Conservation (phyloP, 1,140 invertebrate species). For the Aphidius ervi region DNA sequence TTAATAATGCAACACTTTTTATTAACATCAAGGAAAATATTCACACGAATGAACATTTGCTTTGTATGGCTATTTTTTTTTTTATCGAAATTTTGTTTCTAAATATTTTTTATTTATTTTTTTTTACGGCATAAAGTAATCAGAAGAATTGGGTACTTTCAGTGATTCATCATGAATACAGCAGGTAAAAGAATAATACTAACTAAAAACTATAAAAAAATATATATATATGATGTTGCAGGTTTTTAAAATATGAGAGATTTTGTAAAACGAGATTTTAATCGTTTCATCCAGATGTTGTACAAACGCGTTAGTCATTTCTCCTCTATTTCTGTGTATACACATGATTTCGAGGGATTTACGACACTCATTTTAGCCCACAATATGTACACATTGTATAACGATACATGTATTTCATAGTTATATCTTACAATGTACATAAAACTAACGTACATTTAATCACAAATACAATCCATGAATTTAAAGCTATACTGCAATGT, state of each 20-base stretch:
- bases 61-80: no score
- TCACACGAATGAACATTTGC: no score
- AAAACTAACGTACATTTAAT: slow-evolving; percentile 15
- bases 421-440: slow-evolving; percentile 8
- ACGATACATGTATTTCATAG: background rate
- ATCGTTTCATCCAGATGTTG: slow-evolving; percentile 19
- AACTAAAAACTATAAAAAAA: slow-evolving; percentile 4
- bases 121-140: slow-evolving; percentile 17
- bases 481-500: no score
- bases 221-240: slow-evolving; percentile 15
- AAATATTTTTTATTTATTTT: background rate
- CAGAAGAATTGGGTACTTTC: slow-evolving; percentile 4
- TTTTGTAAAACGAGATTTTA: slow-evolving; percentile 20
- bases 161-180: slow-evolving; percentile 12
- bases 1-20: no score
- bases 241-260: slow-evolving; percentile 14
- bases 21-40: no score
- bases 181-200: background rate
- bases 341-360: slow-evolving; percentile 17
- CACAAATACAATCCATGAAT: background rate
- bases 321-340: slow-evolving; percentile 9
- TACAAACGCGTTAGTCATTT: slow-evolving; percentile 19
- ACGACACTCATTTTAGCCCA: slow-evolving; percentile 13
- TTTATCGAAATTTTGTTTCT: background rate
- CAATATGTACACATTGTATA: background rate